Base-by-base conservation (phyloP, 2,888 invertebrate genomes). In the Pandemis heparana region DNA sequence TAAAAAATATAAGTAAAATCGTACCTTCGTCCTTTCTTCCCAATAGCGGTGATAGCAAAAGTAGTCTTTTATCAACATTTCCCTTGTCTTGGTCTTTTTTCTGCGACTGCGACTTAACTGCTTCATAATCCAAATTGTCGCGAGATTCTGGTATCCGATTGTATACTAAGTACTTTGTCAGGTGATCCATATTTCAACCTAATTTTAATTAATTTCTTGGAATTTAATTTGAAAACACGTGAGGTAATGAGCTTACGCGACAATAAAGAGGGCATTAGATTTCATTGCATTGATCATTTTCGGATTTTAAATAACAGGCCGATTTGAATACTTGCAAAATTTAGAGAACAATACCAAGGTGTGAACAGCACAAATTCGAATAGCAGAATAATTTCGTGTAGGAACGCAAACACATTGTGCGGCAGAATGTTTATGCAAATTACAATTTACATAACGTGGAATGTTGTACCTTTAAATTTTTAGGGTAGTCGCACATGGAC, bases 141-240 rank as follows among this genome's bases (percentile, higher is more conserved):
- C 83, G 85, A 23, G 84, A 84, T 75, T 84, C 85, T n/a, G 94
- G 94, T 4, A 88, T 92, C 82, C 86, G 89, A 77, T 94, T 94
- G 75, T 94, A 94, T 56, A 94, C 87, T 74, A 94, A 76, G 74
- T 83, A 94, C 66, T 89, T 91, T 64, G 90, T 92, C 70, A 94
- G 78, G 56, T 88, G 91, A 79, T 94, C 94, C 91, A 92, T 91
- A 77, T 64, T 71, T 67, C 53, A 53, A 39, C 59, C 39, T 53
- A 59, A 51, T 75, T 64, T 41, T 48, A 46, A 68, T 38, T 61
- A 14, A 56, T 18, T 41, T 59, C 18, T 56, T 67, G 18, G 5
- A 51, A 12, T 46, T 23, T 38, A 48, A 51, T 46, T n/a, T 32
- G 12, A n/a, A 46, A 65, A 61, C 16, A 61, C n/a, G 48, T n/a